Evolutionary conservation across 2,888 invertebrate genomes (phyloP).

Genomic region (Actias luna): DNA sequence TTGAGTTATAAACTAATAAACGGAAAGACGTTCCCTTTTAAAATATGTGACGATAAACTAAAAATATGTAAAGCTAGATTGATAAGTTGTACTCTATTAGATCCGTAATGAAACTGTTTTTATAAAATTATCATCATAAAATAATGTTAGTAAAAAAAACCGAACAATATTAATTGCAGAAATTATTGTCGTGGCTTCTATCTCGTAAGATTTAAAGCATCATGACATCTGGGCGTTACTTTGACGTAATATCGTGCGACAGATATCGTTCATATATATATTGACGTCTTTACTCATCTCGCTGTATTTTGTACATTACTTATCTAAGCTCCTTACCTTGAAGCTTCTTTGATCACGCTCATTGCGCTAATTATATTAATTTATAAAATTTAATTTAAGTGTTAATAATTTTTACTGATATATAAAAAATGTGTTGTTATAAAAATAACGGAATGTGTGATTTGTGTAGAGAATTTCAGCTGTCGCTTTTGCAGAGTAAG

Average conservation of each 20-base stretch:
- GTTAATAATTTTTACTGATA: constrained; percentile 24
- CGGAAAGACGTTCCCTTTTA: too few relatives aligned
- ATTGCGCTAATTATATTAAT: constrained; percentile 48
- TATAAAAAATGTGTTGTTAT: constrained; percentile 72
- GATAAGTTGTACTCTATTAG: too few relatives aligned
- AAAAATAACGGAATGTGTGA: constrained; percentile 74
- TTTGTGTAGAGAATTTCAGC: constrained; percentile 73
- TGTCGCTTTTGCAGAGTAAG: constrained; percentile 73
- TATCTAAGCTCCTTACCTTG: constrained; percentile 79
- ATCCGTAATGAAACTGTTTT: not conserved
- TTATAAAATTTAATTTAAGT: constrained; percentile 30
- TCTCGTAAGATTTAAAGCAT: constrained; percentile 69
- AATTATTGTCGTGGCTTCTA: constrained; percentile 63
- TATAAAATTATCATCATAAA: not conserved
- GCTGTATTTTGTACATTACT: constrained; percentile 74
- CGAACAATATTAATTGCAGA: constrained; percentile 12
- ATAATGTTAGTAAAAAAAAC: not conserved
- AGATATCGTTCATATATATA: constrained; percentile 78
- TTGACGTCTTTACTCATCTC: constrained; percentile 63
- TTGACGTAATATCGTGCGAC: constrained; percentile 77
- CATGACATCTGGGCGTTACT: constrained; percentile 76
- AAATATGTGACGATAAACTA: too few relatives aligned
- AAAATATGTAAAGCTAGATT: too few relatives aligned
- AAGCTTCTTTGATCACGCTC: constrained; percentile 63
- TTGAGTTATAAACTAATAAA: too few relatives aligned